Base-by-base conservation (phyloP, 2,797 vertebrate species). In the Lepidocolaptes lacrymiger region DNA sequence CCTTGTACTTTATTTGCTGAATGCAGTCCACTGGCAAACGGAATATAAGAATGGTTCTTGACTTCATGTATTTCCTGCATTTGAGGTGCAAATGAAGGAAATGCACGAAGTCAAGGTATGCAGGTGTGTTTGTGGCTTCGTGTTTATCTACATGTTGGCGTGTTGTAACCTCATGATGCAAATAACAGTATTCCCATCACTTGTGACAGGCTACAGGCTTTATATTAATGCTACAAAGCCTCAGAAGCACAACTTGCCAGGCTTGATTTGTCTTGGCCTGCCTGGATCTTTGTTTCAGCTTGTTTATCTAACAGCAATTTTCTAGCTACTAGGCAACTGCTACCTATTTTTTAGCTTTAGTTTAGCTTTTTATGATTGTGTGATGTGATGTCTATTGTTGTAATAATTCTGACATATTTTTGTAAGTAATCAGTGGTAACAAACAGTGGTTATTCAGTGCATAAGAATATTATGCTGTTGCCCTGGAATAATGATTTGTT, bases 31-130 rank as follows among this genome's bases (percentile, higher is more conserved):
- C 22, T 43, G 22, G 7, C 46, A 73, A 44, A 10, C 6, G 6
- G 23, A 66, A 36, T n/a, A 5, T 46, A 21, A 46, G 37, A 76
- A 56, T 78, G 7, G 12, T 63, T 55, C 26, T 22, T 30, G 12
- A n/a, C 10, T 91, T 84, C 14, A 12, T 18, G 12, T 49, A 21
- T 26, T 71, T 24, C 14, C 32, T 58, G 12, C 9, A 59, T 74
- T 52, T 78, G 21, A 84, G 24, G 17, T 54, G 46, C 30, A 75
- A 77, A 72, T 26, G 26, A 30, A 41, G 26, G 30, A 54, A 72
- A 58, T 14, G 9, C 4, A 12, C 7, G 37, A 52, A 41, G 26
- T 18, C 0, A 0, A 59, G 34, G 5, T 64, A 10, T 15, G 14
- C 1, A 0, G 2, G 6, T 52, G 3, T 43, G 17, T 69, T 75